Evolutionary conservation across 1,140 invertebrate genomes (phyloP), one percentile per base, ranked within the genome.

Genomic region (Drosophila bifasciata): DNA sequence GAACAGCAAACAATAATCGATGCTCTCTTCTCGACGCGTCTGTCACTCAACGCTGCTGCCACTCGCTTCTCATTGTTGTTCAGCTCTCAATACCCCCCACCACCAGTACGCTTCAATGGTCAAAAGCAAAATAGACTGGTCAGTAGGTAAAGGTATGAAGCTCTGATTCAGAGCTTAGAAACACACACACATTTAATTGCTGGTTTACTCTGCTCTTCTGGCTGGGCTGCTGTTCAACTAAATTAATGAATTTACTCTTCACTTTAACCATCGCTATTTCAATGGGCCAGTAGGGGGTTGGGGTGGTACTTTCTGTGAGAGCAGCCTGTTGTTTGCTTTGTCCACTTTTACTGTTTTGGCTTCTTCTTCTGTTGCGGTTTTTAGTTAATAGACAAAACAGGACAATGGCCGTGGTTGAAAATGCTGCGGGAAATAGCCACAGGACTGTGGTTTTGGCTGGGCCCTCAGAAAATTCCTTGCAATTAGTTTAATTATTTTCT

Each of bases 1-100:
- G 53, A 56, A 13, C 32, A 36, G 17, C 44, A 16, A 46, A 44
- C 32, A 11, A 36, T 13, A 25, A 66, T 69, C 53, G 36, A 44
- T 39, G 58, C 58, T 55, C 58, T 55, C 41, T 36, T 40, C 32
- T 4, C 11, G 36, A 50, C 52, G 55, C 55, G 39, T 56, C 73
- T 69, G 62, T 63, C 69, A 76, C 73, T 76, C 53, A 72, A 70
- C 55, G 66, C 58, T 62, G 60, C 16, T 62, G 60, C 16, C 71
- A 57, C 64, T 69, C 44, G 23, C 9, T 19, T 19, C 46, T 16
- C 13, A 21, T 28, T 36, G 32, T 36, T 36, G 32, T 11, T 19
- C 36, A 49, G 15, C 56, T 43, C 45, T 39, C 51, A 50, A 39
- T 62, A 56, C 43, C 64, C 45, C n/a, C n/a, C n/a, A n/a, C n/a